phyloP scores from a whole-genome alignment of 2,888 invertebrate genomes.

The Nebria salina region DNA sequence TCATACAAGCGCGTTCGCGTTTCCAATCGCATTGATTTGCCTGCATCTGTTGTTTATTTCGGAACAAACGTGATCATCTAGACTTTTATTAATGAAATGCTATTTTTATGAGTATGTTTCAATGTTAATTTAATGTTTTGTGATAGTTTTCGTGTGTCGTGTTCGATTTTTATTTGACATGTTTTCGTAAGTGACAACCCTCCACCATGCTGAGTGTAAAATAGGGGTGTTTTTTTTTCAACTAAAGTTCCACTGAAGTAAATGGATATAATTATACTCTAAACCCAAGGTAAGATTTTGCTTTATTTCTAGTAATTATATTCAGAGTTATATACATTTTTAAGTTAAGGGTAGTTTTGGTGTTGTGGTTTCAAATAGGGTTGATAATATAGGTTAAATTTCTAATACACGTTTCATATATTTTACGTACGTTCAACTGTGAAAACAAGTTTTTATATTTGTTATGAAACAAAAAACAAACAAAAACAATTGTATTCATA shows the following conservation, averaged over 20 bases:
- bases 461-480: not conserved
- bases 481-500: not conserved
- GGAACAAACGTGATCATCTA: conserved; percentile 25
- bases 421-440: not conserved
- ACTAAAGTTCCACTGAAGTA: conserved; percentile 16
- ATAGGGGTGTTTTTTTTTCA: conserved; percentile 39
- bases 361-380: not conserved
- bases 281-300: conserved; percentile 26
- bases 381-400: conserved; percentile 16
- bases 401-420: not conserved
- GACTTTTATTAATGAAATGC: conserved; percentile 41
- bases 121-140: conserved; percentile 15
- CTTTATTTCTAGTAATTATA: conserved; percentile 10
- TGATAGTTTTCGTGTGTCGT: conserved; percentile 33
- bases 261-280: conserved; percentile 36
- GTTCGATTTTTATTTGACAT: conserved; percentile 29
- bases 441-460: not conserved
- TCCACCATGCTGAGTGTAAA: conserved; percentile 39
- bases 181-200: conserved; percentile 46
- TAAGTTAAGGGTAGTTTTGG: not conserved
- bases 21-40: conserved; percentile 52
- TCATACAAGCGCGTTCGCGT: conserved; percentile 52
- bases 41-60: conserved; percentile 49
- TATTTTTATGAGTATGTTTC: conserved; percentile 6
- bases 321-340: not conserved